These are phyloP conservation scores for Merluccius polli DNA, from an alignment of 2,797 vertebrate genomes.

Conservation along the genomic window DNA sequence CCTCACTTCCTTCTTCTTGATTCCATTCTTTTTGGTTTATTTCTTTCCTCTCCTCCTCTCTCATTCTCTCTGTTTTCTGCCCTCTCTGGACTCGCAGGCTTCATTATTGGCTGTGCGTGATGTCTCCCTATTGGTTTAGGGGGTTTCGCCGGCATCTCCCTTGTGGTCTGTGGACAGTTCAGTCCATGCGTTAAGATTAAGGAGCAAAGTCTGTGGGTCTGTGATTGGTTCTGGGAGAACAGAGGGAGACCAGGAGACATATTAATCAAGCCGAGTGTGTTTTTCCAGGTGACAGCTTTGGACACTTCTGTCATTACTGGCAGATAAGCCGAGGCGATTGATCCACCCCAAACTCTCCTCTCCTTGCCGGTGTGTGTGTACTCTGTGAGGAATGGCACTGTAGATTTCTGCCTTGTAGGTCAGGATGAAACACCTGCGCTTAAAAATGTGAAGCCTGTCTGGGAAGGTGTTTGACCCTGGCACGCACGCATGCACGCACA, in stretches of 20 bases:
- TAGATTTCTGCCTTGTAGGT: not conserved
- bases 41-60: constrained; percentile 22
- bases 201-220: constrained; percentile 42
- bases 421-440: no score
- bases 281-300: constrained; percentile 54
- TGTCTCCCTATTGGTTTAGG: constrained; percentile 41
- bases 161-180: constrained; percentile 27
- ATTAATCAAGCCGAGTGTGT: constrained; percentile 59
- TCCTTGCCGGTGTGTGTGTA: constrained; percentile 5
- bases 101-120: constrained; percentile 51
- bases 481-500: no score
- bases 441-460: no score
- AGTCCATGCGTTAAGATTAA: constrained; percentile 57
- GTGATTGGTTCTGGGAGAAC: constrained; percentile 57
- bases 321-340: constrained; percentile 41
- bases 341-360: constrained; percentile 32
- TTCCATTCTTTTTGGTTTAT: constrained; percentile 23
- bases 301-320: constrained; percentile 56
- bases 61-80: constrained; percentile 37
- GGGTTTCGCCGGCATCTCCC: constrained; percentile 8
- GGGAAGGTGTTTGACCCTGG: no score
- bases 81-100: constrained; percentile 35
- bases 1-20: not conserved
- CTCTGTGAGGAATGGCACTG: constrained; percentile 13
- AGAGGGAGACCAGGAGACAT: constrained; percentile 40